A percentile compares a stretch with the other conserved stretches of the same genome.
Evolutionary conservation across 2,888 invertebrate genomes (phyloP).

Genomic region (Agrochola macilenta): DNA sequence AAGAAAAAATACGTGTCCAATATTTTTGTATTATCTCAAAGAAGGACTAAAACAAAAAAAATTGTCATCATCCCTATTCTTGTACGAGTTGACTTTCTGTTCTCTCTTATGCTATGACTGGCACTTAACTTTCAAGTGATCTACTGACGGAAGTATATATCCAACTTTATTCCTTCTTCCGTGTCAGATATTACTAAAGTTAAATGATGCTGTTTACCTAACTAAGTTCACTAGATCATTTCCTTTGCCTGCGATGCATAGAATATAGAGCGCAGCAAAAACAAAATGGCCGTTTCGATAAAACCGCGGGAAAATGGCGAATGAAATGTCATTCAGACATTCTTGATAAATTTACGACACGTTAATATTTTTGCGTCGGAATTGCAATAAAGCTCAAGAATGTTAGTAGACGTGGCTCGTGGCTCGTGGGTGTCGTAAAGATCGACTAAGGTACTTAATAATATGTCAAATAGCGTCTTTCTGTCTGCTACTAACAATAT

Average conservation of each 20-base stretch:
- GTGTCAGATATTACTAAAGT: slow-evolving; percentile 6
- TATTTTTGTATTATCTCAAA: no score
- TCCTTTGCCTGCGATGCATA: slow-evolving; percentile 17
- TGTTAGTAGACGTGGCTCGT: not conserved
- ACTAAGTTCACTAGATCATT: slow-evolving; percentile 27
- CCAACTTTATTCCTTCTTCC: slow-evolving; percentile 35
- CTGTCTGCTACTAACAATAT: no score
- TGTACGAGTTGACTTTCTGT: slow-evolving; percentile 11
- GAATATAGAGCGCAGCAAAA: slow-evolving; percentile 4
- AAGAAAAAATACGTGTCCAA: no score
- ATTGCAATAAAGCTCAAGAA: not conserved
- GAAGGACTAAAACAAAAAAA: no score
- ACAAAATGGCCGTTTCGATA: slow-evolving; percentile 21
- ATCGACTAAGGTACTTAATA: not conserved
- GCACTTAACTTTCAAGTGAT: slow-evolving; percentile 19
- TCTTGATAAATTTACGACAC: slow-evolving; percentile 20
- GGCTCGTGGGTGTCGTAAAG: not conserved
- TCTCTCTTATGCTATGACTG: not conserved
- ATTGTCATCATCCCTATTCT: no score
- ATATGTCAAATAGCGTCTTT: not conserved
- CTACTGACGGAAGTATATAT: slow-evolving; percentile 21
- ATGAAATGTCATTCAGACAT: slow-evolving; percentile 12
- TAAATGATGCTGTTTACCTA: slow-evolving; percentile 16
- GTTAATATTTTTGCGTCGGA: slow-evolving; percentile 6
- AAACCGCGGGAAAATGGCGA: slow-evolving; percentile 25